A percentile compares a stretch with the other conserved stretches of the same genome.
These are phyloP conservation scores for Pseudachorutes palmiensis DNA, from an alignment of 1,140 invertebrate genomes.

Conservation along the genomic window DNA sequence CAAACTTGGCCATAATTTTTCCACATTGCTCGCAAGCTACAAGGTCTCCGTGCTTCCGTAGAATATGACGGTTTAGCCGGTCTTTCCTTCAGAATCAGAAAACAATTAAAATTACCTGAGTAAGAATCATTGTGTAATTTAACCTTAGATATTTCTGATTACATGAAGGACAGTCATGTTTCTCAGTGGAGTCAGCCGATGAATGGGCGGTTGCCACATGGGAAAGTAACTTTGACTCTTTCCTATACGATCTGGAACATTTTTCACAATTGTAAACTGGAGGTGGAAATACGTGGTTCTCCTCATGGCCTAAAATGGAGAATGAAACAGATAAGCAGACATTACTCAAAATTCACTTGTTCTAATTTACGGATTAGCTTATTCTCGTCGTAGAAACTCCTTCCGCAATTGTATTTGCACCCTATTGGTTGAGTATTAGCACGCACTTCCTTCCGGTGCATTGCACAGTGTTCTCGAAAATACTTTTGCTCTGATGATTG, in stretches of 20 bases:
- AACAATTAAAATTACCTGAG: not conserved
- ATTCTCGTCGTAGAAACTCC: not conserved
- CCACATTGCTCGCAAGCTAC: not conserved
- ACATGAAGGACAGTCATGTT: not conserved
- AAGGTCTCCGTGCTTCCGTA: not conserved
- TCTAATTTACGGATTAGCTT: not conserved
- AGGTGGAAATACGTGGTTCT: not conserved
- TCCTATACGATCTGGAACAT: not conserved
- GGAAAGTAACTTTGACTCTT: not conserved
- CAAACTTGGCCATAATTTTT: not conserved
- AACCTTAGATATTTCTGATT: not conserved
- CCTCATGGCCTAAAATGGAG: not conserved
- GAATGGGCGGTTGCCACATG: not conserved
- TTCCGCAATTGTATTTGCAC: not conserved
- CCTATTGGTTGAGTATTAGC: not conserved
- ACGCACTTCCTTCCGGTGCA: not conserved
- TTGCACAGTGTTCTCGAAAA: not conserved
- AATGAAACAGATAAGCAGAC: not conserved
- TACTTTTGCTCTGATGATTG: not conserved
- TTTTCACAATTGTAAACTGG: not conserved
- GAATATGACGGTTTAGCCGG: not conserved
- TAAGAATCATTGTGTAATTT: not conserved
- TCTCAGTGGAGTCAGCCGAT: not conserved
- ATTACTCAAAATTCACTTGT: not conserved
- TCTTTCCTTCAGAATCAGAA: not conserved